Conservation (phyloP, 2,797 vertebrate genomes). For the Leptodactylus fallax region DNA sequence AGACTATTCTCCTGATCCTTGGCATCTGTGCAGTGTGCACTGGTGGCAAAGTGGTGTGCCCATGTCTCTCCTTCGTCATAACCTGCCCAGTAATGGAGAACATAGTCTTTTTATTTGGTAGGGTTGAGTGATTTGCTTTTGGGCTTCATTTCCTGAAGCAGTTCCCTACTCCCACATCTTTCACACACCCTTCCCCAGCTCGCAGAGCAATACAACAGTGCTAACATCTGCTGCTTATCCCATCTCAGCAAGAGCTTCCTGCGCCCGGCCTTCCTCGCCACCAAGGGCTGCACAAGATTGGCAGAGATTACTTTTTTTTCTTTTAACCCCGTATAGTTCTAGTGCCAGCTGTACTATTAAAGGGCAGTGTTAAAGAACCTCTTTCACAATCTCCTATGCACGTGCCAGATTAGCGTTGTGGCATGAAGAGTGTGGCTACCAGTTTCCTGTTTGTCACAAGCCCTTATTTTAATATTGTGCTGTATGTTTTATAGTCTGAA, state of each 20-base stretch:
- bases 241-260: slow-evolving; percentile 56
- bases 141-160: slow-evolving; percentile 48
- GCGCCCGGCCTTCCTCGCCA: slow-evolving; percentile 55
- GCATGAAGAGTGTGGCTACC: not conserved
- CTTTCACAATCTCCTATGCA: slow-evolving; percentile 21
- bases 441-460: slow-evolving; percentile 15
- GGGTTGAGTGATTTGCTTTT: slow-evolving; percentile 41
- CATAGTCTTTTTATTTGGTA: slow-evolving; percentile 37
- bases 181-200: slow-evolving; percentile 60
- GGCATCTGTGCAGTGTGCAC: not conserved
- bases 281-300: slow-evolving; percentile 41
- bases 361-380: not conserved
- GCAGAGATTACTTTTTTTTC: slow-evolving; percentile 6
- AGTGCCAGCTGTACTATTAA: slow-evolving; percentile 26
- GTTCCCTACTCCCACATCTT: slow-evolving; percentile 55
- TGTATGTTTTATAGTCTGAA: not conserved
- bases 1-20: not conserved
- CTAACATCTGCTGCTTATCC: slow-evolving; percentile 62
- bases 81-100: not conserved
- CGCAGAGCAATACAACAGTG: slow-evolving; percentile 30
- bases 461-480: not conserved
- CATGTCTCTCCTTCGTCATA: not conserved
- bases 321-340: slow-evolving; percentile 39
- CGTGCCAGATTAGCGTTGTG: slow-evolving; percentile 6
- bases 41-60: not conserved